phyloP scores from a whole-genome alignment of 1,140 invertebrate genomes.

The Pogonognathellus flavescens region DNA sequence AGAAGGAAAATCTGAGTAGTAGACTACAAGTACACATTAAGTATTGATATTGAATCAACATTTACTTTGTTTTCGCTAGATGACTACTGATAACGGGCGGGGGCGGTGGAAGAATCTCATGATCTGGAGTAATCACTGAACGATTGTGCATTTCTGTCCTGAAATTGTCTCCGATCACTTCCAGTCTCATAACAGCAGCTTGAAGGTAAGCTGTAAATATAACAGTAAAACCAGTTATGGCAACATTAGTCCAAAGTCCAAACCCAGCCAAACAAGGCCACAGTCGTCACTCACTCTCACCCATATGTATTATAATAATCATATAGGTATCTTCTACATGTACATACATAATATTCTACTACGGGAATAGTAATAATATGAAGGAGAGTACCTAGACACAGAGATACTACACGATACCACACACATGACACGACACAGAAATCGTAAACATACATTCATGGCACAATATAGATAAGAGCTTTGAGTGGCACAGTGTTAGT shows the following conservation, averaged over 20 bases:
- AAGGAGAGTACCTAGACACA: not conserved
- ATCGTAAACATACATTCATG: slow-evolving; percentile 28
- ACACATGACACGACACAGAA: slow-evolving; percentile 9
- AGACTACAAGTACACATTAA: not conserved
- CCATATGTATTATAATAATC: too few species aligned
- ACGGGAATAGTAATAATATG: slow-evolving; percentile 25
- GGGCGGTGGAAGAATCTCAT: slow-evolving; percentile 31
- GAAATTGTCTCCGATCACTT: slow-evolving; percentile 67
- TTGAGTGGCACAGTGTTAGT: not conserved
- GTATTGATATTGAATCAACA: slow-evolving; percentile 18
- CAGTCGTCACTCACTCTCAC: too few species aligned
- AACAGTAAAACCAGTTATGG: slow-evolving; percentile 43
- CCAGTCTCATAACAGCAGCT: slow-evolving; percentile 66
- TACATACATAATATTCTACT: not conserved
- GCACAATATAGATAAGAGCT: slow-evolving; percentile 9
- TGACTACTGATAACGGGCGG: slow-evolving; percentile 16
- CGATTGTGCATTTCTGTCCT: slow-evolving; percentile 66
- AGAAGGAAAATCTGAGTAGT: too few species aligned
- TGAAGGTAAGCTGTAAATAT: slow-evolving; percentile 64
- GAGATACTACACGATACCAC: too few species aligned
- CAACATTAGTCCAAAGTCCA: slow-evolving; percentile 37
- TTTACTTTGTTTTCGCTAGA: slow-evolving; percentile 42
- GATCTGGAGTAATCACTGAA: slow-evolving; percentile 47
- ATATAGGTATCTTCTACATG: too few species aligned
- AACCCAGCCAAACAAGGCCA: not conserved